Evolutionary conservation across 2,797 vertebrate genomes (phyloP), one percentile per base, ranked within the genome.

Genomic region (Agapornis canus): DNA sequence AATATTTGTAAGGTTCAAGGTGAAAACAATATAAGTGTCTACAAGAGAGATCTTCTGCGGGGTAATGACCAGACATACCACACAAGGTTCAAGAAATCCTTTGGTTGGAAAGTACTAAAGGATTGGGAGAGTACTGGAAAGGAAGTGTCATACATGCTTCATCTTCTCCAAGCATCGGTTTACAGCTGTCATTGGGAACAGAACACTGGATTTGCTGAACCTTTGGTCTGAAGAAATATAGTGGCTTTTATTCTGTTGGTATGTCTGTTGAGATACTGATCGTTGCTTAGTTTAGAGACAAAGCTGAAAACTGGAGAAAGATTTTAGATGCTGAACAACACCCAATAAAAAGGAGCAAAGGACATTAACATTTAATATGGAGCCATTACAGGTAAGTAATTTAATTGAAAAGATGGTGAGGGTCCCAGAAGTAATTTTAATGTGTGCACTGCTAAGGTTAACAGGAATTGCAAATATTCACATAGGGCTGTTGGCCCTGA

Each of bases 391-490:
- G 35, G 39, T 89, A 94, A 87, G 78, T 37, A 83, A 65, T 91
- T 78, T 93, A 89, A 89, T n/a, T 85, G 82, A 69, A 91, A 91
- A 85, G 49, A 78, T 65, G 47, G 82, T 91, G 72, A 94, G 61
- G 69, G 49, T 84, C 79, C 79, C 72, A 91, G 71, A 75, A 82
- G 68, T 82, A 69, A 91, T 93, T 86, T 71, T 91, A 81, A 85
- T 37, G 20, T 43, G 52, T 11, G n/a, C 84, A 78, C 75, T 87
- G 42, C 75, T 78, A 79, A 93, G 89, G 84, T 89, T 94, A 95
- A 95, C 84, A 89, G 32, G 89, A 92, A 91, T 31, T 94, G 76
- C 91, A 95, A 87, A 93, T 95, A 89, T 56, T 92, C 90, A 76
- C 86, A 82, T 0, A 87, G 79, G 51, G 51, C 25, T 82, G 59